Base-by-base conservation (phyloP, 2,888 invertebrate genomes). In the Sminthurinus aureus region DNA sequence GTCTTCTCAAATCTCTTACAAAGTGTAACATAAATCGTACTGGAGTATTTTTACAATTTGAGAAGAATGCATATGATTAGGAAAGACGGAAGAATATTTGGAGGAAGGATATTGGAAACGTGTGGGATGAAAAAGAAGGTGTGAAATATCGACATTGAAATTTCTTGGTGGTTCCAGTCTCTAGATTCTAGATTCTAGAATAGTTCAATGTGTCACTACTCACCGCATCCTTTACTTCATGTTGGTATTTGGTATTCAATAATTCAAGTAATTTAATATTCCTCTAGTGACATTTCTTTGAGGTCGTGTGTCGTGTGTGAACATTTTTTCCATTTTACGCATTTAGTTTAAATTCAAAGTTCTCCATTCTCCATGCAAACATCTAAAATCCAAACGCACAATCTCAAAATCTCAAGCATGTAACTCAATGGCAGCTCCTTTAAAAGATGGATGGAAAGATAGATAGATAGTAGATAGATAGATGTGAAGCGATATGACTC, bases 181-280 rank as follows among this genome's bases (percentile, higher is more conserved):
- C 15, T 58, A n/a, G n/a, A n/a, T n/a, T n/a, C n/a, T n/a, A n/a
- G n/a, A n/a, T n/a, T 58, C 4, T 58, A 15, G 4, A 15, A n/a
- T n/a, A 15, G 58, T 58, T 58, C 13, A 18, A 15, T 58, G 58
- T 11, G 2, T 2, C 79, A 22, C 22, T 38, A 8, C 20, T 74
- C 74, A 51, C 1, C 75, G 22, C 22, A 71, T 71, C 71, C 0
- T 22, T 76, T 76, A 76, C 76, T 58, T 20, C 38, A 38, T 38
- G 38, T 38, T 38, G 38, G 38, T 38, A 38, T 76, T 76, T 76
- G 76, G 58, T 58, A 76, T 76, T 52, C 52, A n/a, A n/a, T n/a
- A n/a, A n/a, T n/a, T n/a, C 26, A 76, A 22, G n/a, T 22, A 76
- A 76, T 76, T 76, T 76, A 76, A 76, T 76, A 76, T 76, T 20